phyloP scores from a whole-genome alignment of 2,888 invertebrate genomes.

The Trissolcus brochymenae region DNA sequence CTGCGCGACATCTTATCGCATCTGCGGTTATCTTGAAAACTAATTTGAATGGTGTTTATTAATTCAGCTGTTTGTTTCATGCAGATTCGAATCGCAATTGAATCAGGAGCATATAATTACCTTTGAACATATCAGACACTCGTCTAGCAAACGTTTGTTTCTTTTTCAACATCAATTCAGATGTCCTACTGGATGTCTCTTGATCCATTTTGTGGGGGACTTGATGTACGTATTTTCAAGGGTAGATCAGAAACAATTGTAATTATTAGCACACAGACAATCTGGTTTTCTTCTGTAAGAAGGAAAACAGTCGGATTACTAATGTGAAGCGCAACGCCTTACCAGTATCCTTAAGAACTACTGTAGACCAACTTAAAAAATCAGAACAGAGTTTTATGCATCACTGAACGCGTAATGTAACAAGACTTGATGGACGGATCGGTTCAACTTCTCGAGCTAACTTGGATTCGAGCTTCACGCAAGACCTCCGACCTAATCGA shows the following conservation, averaged over 20 bases:
- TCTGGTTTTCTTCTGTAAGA: conserved; percentile 27
- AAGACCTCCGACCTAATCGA: conserved; percentile 60
- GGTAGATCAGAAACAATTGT: conserved; percentile 6
- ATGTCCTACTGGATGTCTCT: conserved; percentile 47
- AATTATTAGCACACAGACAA: conserved; percentile 18
- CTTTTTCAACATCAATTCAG: conserved; percentile 60
- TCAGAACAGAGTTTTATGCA: conserved; percentile 27
- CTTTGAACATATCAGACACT: conserved; percentile 72
- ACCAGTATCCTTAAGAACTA: background rate
- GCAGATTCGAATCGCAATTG: conserved; percentile 1
- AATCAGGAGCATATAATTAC: conserved; percentile 58
- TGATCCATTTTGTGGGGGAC: conserved; percentile 32
- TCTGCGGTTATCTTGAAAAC: conserved; percentile 4
- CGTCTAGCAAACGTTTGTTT: conserved; percentile 70
- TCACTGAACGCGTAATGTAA: conserved; percentile 30
- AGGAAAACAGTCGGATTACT: conserved; percentile 2
- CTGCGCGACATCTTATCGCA: conserved; percentile 6
- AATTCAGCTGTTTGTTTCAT: background rate
- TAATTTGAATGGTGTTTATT: conserved; percentile 4
- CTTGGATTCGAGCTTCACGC: conserved; percentile 53
- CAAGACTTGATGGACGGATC: conserved; percentile 31
- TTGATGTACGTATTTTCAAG: conserved; percentile 8
- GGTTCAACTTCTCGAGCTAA: conserved; percentile 37
- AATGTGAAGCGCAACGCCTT: background rate
- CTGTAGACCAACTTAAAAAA: conserved; percentile 24